Evolutionary conservation across 2,888 invertebrate genomes (phyloP).

Genomic region (Gastrophysa polygoni): DNA sequence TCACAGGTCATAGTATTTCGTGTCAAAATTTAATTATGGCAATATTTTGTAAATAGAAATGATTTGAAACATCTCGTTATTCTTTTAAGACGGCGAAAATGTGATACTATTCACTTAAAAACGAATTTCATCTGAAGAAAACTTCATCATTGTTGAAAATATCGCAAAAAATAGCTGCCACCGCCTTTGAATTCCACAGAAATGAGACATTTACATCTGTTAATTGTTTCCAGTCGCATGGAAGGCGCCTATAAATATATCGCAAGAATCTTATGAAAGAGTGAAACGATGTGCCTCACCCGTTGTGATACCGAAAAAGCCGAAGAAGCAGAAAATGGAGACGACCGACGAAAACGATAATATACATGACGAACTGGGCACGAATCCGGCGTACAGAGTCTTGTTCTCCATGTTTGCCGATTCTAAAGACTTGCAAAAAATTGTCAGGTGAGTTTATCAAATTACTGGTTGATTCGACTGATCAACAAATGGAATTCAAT

Average conservation of each 20-base stretch:
- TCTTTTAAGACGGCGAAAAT: no score
- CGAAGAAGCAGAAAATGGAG: slow-evolving; percentile 62
- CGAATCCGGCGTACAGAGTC: slow-evolving; percentile 59
- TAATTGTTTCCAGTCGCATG: slow-evolving; percentile 73
- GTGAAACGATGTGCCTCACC: slow-evolving; percentile 75
- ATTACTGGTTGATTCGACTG: neutral
- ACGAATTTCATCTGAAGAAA: no score
- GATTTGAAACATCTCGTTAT: no score
- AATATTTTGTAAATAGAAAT: no score
- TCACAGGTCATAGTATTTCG: no score
- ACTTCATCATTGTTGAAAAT: no score
- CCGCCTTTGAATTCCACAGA: no score
- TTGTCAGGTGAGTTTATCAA: slow-evolving; percentile 58
- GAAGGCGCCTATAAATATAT: slow-evolving; percentile 91
- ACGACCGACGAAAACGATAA: slow-evolving; percentile 49
- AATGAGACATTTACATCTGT: no score
- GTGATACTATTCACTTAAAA: no score
- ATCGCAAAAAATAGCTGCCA: no score
- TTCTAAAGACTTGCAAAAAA: slow-evolving; percentile 56
- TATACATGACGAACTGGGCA: slow-evolving; percentile 45
- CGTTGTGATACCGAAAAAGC: slow-evolving; percentile 60
- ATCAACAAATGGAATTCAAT: no score
- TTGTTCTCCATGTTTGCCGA: slow-evolving; percentile 62
- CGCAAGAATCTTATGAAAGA: slow-evolving; percentile 84
- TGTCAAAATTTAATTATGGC: no score